phyloP scores from a whole-genome alignment of 2,797 vertebrate species.

The Gadopsis bispinosus region DNA sequence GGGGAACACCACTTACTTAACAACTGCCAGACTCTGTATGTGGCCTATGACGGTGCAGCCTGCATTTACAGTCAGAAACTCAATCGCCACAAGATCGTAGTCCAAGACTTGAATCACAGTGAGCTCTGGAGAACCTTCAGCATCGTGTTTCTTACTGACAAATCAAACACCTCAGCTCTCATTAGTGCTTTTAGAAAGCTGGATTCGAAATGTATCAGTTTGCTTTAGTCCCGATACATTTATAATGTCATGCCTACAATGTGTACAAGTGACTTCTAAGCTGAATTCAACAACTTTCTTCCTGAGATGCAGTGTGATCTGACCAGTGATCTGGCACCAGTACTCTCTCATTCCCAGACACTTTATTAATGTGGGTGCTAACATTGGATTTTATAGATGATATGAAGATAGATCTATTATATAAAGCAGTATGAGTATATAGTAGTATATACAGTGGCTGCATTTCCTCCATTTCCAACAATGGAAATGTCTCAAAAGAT shows the following conservation, averaged over 20 bases:
- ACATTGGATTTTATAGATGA: constrained; percentile 23
- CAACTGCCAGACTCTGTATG: constrained; percentile 51
- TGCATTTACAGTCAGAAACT: constrained; percentile 33
- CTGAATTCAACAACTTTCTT: constrained; percentile 1
- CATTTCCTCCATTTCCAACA: constrained; percentile 36
- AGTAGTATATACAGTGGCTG: constrained; percentile 25
- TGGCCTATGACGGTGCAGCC: constrained; percentile 22
- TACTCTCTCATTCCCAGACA: constrained; percentile 29
- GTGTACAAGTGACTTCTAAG: neutral
- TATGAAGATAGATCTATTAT: constrained; percentile 11
- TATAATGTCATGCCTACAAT: neutral
- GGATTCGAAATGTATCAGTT: neutral
- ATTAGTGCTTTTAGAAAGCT: constrained; percentile 2
- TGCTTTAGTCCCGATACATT: neutral
- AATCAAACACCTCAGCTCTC: neutral
- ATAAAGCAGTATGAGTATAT: constrained; percentile 31
- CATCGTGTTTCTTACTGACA: constrained; percentile 8
- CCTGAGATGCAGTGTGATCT: constrained; percentile 20
- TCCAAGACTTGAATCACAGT: neutral
- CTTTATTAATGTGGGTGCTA: constrained; percentile 54
- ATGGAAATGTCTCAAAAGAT: constrained; percentile 12
- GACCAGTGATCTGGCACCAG: constrained; percentile 32
- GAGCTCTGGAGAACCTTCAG: constrained; percentile 15
- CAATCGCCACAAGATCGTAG: neutral
- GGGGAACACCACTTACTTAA: constrained; percentile 47